Conservation (phyloP, 2,113 vertebrate genomes). For the Calypte anna region DNA sequence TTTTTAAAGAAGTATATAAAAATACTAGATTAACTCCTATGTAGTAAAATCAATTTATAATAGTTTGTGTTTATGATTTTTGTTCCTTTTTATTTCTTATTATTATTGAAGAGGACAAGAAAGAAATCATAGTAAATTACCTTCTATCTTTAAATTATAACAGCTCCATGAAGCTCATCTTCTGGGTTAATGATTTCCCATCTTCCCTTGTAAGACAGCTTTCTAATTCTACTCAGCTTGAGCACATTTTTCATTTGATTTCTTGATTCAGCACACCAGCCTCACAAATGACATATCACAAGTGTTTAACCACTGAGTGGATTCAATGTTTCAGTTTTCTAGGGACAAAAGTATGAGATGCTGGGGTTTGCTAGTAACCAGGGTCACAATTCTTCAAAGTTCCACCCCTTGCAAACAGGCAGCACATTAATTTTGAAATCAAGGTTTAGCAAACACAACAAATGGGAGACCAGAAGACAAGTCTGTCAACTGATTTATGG, state of each 20-base stretch:
- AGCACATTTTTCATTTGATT: not conserved
- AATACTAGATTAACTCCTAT: not conserved
- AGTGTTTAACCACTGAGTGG: not conserved
- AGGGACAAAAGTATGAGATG: not conserved
- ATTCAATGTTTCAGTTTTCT: not conserved
- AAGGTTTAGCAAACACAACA: slow-evolving; percentile 16
- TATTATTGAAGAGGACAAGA: not conserved
- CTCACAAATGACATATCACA: not conserved
- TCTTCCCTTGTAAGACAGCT: not conserved
- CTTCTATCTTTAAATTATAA: not conserved
- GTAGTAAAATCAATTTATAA: not conserved
- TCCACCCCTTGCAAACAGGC: not conserved
- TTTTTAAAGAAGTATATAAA: not conserved
- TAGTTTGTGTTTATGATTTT: not conserved
- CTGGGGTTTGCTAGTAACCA: not conserved
- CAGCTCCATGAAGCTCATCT: not conserved
- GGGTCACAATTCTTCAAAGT: not conserved
- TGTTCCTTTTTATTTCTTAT: not conserved
- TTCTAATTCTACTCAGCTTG: not conserved
- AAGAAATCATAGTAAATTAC: not conserved
- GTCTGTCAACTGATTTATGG: not conserved
- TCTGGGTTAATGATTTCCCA: not conserved
- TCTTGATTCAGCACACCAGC: not conserved
- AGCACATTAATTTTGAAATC: not conserved
- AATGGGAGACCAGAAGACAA: slow-evolving; percentile 11